Evolutionary conservation across 2,797 vertebrate genomes (phyloP).

Genomic region (Sus cebifrons): DNA sequence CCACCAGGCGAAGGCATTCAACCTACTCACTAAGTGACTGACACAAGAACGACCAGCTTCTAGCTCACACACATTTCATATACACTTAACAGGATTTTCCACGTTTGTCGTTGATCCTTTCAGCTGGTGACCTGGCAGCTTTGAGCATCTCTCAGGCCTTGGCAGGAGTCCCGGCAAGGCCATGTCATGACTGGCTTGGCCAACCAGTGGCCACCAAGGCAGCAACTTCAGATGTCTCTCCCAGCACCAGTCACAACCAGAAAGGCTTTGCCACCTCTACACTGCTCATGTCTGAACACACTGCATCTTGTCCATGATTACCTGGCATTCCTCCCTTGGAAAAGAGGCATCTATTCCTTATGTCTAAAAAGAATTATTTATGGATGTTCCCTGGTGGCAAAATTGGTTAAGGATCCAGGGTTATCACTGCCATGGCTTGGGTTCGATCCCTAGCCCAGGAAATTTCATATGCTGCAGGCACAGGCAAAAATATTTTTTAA

Average conservation of each 20-base stretch:
- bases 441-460: too few species aligned
- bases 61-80: not conserved
- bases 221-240: not conserved
- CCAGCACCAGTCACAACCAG: not conserved
- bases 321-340: not conserved
- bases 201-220: not conserved
- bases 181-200: not conserved
- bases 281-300: not conserved
- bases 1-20: not conserved
- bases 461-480: too few species aligned
- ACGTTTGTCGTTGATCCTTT: not conserved
- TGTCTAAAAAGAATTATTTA: not conserved
- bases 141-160: not conserved
- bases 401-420: too few species aligned
- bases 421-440: too few species aligned
- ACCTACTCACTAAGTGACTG: not conserved
- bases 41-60: not conserved
- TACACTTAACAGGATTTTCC: not conserved
- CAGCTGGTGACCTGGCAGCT: not conserved
- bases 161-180: not conserved
- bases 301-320: not conserved
- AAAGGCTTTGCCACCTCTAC: not conserved
- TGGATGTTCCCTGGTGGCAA: too few species aligned
- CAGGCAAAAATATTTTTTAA: too few species aligned
- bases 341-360: not conserved